Conservation (phyloP, 2,888 invertebrate genomes). For the Erebia palarica region DNA sequence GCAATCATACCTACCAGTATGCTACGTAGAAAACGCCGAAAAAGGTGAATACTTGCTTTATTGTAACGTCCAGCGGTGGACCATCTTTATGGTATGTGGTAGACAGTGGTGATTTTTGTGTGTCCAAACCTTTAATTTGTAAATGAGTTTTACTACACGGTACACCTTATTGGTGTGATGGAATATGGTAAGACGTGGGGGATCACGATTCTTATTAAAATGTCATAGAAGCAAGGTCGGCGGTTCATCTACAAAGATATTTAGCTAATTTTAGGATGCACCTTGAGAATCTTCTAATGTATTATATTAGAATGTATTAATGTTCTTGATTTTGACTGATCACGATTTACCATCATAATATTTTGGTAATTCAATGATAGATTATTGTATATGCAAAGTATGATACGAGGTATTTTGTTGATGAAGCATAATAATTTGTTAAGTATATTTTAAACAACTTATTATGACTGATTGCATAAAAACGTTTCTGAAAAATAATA, state of each 20-base stretch:
- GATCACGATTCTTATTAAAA: constrained; percentile 42
- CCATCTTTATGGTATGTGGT: no score
- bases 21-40: no score
- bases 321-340: constrained; percentile 13
- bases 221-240: constrained; percentile 43
- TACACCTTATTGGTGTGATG: constrained; percentile 25
- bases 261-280: constrained; percentile 10
- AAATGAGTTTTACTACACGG: constrained; percentile 8
- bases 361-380: not conserved
- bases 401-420: not conserved
- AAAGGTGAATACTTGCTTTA: no score
- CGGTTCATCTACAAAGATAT: constrained; percentile 27
- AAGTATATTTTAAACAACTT: no score
- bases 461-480: no score
- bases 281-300: constrained; percentile 18
- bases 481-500: no score
- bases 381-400: not conserved
- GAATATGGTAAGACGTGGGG: constrained; percentile 46
- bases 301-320: constrained; percentile 5
- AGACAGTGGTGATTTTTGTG: not conserved
- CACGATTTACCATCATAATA: not conserved
- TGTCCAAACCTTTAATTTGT: constrained; percentile 9
- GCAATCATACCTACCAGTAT: no score
- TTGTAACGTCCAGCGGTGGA: no score
- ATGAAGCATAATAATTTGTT: not conserved